These are phyloP conservation scores for Meloidogyne floridensis DNA, from an alignment of 1,140 invertebrate species.

Conservation along the genomic window DNA sequence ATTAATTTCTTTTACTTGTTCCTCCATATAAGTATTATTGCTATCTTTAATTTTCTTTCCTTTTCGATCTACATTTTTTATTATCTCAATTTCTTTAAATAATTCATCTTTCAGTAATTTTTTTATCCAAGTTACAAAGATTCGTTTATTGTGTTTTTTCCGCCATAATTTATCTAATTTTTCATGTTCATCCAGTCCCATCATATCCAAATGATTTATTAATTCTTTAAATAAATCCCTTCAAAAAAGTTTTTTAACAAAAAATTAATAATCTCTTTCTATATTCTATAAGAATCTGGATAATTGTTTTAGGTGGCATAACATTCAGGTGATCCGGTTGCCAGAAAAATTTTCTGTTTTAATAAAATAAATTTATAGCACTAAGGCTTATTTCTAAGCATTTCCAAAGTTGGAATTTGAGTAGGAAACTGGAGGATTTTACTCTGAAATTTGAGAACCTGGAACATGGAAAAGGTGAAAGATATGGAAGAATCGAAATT, in stretches of 20 bases:
- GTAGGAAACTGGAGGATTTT: too few relatives aligned
- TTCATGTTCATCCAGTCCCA: not conserved
- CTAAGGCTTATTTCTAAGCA: too few relatives aligned
- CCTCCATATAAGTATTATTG: not conserved
- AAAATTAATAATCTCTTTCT: too few relatives aligned
- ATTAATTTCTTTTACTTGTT: not conserved
- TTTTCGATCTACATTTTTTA: not conserved
- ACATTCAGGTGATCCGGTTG: too few relatives aligned
- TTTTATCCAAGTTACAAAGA: not conserved
- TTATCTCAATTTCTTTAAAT: not conserved
- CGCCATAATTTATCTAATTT: not conserved
- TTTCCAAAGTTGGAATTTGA: too few relatives aligned
- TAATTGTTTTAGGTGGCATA: too few relatives aligned
- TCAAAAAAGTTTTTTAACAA: not conserved
- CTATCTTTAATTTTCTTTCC: not conserved
- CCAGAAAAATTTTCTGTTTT: too few relatives aligned
- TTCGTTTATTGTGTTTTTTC: not conserved
- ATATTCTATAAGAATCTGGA: too few relatives aligned
- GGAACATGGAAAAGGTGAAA: too few relatives aligned
- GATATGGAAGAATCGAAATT: too few relatives aligned
- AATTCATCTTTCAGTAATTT: not conserved
- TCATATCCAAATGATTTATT: not conserved
- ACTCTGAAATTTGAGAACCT: too few relatives aligned
- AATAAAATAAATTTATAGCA: too few relatives aligned
- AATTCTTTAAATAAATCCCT: not conserved